Evolutionary conservation across 1,140 invertebrate genomes (phyloP).

Genomic region (Pseudomyrmex pallidus): DNA sequence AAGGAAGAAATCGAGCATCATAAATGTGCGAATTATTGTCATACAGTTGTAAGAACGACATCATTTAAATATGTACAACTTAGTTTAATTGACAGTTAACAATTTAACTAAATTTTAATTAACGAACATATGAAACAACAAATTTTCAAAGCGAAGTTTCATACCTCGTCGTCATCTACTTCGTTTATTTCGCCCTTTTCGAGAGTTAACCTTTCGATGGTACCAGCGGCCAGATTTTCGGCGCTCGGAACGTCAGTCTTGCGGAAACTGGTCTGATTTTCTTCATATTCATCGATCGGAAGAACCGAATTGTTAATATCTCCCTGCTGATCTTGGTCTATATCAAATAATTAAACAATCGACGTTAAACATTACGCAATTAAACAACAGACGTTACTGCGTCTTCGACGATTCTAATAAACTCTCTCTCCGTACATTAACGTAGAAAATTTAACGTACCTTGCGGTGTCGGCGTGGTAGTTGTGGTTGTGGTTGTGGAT

Average conservation of each 20-base stretch:
- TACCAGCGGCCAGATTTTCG: background rate
- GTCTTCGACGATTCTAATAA: background rate
- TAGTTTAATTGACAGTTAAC: background rate
- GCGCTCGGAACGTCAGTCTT: background rate
- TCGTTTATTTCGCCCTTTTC: conserved; percentile 59
- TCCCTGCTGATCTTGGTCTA: conserved; percentile 11
- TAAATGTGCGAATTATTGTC: background rate
- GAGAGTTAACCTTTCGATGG: conserved; percentile 41
- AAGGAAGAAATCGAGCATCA: no score
- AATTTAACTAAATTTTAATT: conserved; percentile 17
- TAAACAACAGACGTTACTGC: no score
- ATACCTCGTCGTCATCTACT: conserved; percentile 33
- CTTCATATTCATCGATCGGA: background rate
- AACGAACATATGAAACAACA: background rate
- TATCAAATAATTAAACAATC: background rate
- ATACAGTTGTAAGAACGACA: background rate
- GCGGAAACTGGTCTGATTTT: conserved; percentile 16
- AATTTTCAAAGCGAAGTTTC: background rate
- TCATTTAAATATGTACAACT: background rate
- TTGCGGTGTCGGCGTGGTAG: conserved; percentile 20
- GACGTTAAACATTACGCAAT: background rate
- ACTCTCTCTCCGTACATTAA: no score
- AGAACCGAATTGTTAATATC: conserved; percentile 36
- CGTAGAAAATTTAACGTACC: conserved; percentile 28
- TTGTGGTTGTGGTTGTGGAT: conserved; percentile 46